These are phyloP conservation scores for Papilio polyxenes DNA, from an alignment of 1,140 invertebrate species.

Conservation along the genomic window DNA sequence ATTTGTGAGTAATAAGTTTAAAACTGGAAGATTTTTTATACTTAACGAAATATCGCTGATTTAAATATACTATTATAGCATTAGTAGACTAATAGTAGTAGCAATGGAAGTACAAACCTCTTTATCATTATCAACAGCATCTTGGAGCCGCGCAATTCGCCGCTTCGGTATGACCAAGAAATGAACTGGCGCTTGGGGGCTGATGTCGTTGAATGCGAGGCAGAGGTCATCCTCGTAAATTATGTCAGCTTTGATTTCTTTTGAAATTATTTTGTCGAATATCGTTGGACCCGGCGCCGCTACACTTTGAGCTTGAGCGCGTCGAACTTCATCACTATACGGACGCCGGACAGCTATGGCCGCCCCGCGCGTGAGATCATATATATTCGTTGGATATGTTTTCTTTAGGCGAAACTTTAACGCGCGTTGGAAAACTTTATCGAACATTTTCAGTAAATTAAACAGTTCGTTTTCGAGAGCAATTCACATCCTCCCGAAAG, in stretches of 20 bases:
- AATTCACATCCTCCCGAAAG: slow-evolving; percentile 40
- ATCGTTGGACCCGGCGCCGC: slow-evolving; percentile 82
- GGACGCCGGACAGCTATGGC: slow-evolving; percentile 65
- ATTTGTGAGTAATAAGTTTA: neutral
- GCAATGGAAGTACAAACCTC: slow-evolving; percentile 60
- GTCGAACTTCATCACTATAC: slow-evolving; percentile 75
- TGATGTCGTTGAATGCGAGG: slow-evolving; percentile 89
- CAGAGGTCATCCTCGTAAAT: slow-evolving; percentile 90
- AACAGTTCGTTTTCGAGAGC: slow-evolving; percentile 38
- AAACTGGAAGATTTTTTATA: neutral
- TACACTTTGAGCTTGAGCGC: slow-evolving; percentile 63
- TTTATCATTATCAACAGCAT: slow-evolving; percentile 73
- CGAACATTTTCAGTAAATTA: slow-evolving; percentile 67
- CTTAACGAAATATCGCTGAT: neutral
- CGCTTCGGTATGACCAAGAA: slow-evolving; percentile 92
- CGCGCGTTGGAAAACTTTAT: slow-evolving; percentile 74
- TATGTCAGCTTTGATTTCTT: slow-evolving; percentile 89
- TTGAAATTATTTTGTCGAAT: slow-evolving; percentile 90
- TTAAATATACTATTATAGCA: neutral
- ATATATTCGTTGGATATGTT: slow-evolving; percentile 75
- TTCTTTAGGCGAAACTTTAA: slow-evolving; percentile 72
- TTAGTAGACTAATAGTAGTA: neutral
- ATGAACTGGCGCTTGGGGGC: slow-evolving; percentile 90
- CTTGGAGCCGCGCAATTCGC: slow-evolving; percentile 82
- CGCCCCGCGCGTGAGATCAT: slow-evolving; percentile 68